Evolutionary conservation across 2,113 vertebrate species (phyloP), one percentile per base, ranked within the genome.

Genomic region (Tamias sibiricus): DNA sequence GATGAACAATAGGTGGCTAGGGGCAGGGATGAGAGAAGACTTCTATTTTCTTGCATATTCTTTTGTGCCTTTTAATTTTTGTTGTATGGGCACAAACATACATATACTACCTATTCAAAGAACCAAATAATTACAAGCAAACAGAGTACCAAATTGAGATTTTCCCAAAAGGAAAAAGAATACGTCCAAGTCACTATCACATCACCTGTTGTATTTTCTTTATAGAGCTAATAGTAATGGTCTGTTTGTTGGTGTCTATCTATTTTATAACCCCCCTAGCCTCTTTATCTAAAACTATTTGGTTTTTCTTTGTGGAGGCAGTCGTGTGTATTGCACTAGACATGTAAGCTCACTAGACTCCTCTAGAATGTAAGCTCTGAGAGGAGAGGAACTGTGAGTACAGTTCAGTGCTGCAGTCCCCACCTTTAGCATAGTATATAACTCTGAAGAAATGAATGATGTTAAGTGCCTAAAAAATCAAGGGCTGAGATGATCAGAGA

Each of bases 151-250:
- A 75, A 47, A 30, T 37, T 64, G 52, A 81, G 47, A 64, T 17
- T 44, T 94, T 96, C 74, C 79, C 54, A 69, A 77, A 90, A 44
- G 8, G n/a, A 91, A 81, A 59, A 85, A 69, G 17, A 66, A 8
- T 14, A 72, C 6, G 16, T 6, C 16, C n/a, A 49, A 85, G 35
- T 75, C 76, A 80, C 42, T 62, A 75, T 19, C 66, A 14, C 75
- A 32, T 47, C 68, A 75, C 4, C 37, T 24, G 4, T 40, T 72
- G 13, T 24, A 19, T 75, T 91, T 87, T 83, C 69, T 87, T 71
- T 54, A 28, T n/a, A 12, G 40, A 74, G 49, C 42, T 84, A 87
- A 52, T 7, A 88, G 64, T 84, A 80, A 32, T 69, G 59, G n/a
- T 59, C 76, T 80, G 20, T 72, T 90, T 79, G 54, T 88, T 49